A percentile compares a stretch with the other conserved stretches of the same genome.
Evolutionary conservation across 2,797 vertebrate genomes (phyloP).

Genomic region (Ataeniobius toweri): DNA sequence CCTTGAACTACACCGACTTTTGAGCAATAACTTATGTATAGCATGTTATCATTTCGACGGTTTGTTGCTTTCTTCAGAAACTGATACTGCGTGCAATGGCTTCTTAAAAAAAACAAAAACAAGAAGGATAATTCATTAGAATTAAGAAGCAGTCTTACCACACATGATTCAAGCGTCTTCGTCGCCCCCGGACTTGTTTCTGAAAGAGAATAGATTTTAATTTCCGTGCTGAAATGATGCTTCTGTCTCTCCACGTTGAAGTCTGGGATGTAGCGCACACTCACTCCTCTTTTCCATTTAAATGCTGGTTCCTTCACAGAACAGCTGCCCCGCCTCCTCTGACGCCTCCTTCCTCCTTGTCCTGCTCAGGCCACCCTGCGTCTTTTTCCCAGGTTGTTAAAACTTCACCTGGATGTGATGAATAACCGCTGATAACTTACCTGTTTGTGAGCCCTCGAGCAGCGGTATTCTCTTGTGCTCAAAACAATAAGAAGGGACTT

Average conservation of each 20-base stretch:
- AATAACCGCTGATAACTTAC: not conserved
- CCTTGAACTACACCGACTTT: not conserved
- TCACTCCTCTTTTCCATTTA: slow-evolving; percentile 51
- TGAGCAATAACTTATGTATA: not conserved
- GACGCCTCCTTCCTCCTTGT: slow-evolving; percentile 4
- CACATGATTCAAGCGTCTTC: slow-evolving; percentile 72
- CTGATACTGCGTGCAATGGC: not conserved
- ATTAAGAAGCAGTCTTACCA: slow-evolving; percentile 66
- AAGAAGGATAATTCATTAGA: not conserved
- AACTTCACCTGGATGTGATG: not conserved
- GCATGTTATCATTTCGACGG: not conserved
- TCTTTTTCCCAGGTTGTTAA: slow-evolving; percentile 15
- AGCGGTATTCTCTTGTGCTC: not conserved
- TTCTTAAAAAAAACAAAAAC: not conserved
- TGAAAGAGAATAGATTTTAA: slow-evolving; percentile 6
- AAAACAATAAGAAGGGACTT: not conserved
- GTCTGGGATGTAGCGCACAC: slow-evolving; percentile 32
- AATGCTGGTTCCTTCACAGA: slow-evolving; percentile 49
- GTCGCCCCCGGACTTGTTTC: slow-evolving; percentile 6
- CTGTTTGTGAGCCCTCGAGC: not conserved
- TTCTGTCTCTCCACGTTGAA: slow-evolving; percentile 22
- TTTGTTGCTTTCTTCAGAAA: not conserved
- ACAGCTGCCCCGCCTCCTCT: slow-evolving; percentile 51
- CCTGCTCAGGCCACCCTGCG: not conserved
- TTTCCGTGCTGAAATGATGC: slow-evolving; percentile 41